These are phyloP conservation scores for Tachina fera DNA, from an alignment of 2,888 invertebrate genomes.

Conservation along the genomic window DNA sequence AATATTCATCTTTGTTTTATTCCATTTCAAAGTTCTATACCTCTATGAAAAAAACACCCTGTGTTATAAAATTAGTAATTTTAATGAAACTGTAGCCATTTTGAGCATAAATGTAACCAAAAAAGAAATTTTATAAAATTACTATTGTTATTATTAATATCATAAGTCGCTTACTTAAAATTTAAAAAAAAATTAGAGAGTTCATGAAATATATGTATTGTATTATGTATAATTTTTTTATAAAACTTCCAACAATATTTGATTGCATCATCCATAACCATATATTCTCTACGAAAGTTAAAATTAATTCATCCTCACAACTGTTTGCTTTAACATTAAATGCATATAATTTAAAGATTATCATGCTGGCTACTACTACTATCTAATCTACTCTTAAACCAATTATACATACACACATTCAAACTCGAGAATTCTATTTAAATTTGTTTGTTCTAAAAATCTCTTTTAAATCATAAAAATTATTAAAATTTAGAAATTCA, in stretches of 20 bases:
- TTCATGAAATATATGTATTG: background rate
- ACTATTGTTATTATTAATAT: too few species aligned
- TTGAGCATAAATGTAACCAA: too few species aligned
- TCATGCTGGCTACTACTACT: background rate
- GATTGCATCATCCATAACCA: background rate
- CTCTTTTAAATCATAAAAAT: conserved; percentile 39
- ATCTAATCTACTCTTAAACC: background rate
- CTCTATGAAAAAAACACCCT: too few species aligned
- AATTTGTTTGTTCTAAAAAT: conserved; percentile 32
- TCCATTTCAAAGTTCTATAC: too few species aligned
- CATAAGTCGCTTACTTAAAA: too few species aligned
- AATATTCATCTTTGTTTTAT: too few species aligned
- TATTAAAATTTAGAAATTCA: conserved; percentile 10
- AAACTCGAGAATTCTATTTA: conserved; percentile 30
- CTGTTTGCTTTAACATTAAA: conserved; percentile 34
- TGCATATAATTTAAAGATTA: conserved; percentile 56
- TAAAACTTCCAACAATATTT: background rate
- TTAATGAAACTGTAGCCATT: too few species aligned
- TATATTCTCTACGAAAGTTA: background rate
- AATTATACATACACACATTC: background rate
- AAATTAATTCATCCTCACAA: conserved; percentile 37
- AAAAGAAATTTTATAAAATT: too few species aligned
- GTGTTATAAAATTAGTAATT: too few species aligned
- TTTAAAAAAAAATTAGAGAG: background rate
- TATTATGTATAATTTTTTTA: too few species aligned